Evolutionary conservation across 2,888 invertebrate genomes (phyloP), one percentile per base, ranked within the genome.

Genomic region (Eilema griseolum): DNA sequence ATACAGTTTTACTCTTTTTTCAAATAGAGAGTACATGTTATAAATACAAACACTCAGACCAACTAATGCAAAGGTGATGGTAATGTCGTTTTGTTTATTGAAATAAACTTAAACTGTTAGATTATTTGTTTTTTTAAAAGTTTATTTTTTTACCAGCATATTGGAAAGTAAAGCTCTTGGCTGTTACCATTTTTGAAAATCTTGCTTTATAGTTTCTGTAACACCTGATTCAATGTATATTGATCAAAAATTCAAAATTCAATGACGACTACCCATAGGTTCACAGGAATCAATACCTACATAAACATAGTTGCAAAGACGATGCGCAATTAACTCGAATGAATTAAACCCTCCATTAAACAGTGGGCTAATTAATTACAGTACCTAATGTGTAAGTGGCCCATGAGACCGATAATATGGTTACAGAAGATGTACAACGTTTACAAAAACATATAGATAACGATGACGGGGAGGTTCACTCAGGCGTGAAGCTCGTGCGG

Each of bases 321-420:
- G 61, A 78, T 69, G 75, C 52, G 61, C 69, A 78, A 77, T 80
- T 79, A 82, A 70, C 64, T 77, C 46, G 70, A 75, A 79, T 79
- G 68, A 75, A 80, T 78, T 74, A 67, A 80, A 74, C 71, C 79
- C 72, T 68, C 71, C 74, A 74, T 77, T 75, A 78, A 69, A 75
- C n/a, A 67, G 26, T 26, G n/a, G 20, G 23, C 70, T 81, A 76
- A 81, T 82, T 79, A 76, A 82, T 82, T 82, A 78, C 66, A 41
- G 65, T 71, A 31, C 31, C 61, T 61, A 74, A 79, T 76, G 67
- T 74, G 60, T 65, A 73, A 79, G 74, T 75, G 76, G 71, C 69
- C 69, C 75, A 70, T 28, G 72, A 80, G 74, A 75, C 71, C 66
- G 65, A 72, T 79, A 72, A 72, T 75, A 77, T 74, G 61, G 72